Percentiles rank a stretch among this genome's conserved stretches.
These are phyloP conservation scores for Clitarchus hookeri DNA, from an alignment of 2,888 invertebrate species.

Conservation along the genomic window DNA sequence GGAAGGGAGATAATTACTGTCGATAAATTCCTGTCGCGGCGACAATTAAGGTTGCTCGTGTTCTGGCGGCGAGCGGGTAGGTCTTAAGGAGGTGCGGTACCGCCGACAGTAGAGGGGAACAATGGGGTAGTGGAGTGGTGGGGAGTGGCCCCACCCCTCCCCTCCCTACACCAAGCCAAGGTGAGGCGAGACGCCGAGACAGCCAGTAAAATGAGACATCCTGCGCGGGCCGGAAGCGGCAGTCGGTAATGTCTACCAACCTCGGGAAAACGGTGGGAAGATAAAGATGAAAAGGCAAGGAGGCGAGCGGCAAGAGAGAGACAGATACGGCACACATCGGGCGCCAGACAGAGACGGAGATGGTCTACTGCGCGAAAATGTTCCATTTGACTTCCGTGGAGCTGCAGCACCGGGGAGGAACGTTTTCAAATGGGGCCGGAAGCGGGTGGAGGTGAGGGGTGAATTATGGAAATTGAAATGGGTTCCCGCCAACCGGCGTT, in stretches of 20 bases:
- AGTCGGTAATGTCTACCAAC: slow-evolving; percentile 33
- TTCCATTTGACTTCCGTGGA: too few species aligned
- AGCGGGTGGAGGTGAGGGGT: not conserved
- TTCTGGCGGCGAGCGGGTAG: not conserved
- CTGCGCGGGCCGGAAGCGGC: slow-evolving; percentile 31
- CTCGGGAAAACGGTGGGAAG: slow-evolving; percentile 23
- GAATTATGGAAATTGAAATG: slow-evolving; percentile 2
- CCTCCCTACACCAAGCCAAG: not conserved
- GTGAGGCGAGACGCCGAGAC: not conserved
- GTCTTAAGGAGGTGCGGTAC: not conserved
- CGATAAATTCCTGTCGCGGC: not conserved
- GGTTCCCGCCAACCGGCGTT: not conserved
- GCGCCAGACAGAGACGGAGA: too few species aligned
- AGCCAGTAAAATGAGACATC: slow-evolving; percentile 34
- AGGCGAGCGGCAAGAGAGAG: not conserved
- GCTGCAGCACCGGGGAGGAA: too few species aligned
- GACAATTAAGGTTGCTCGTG: not conserved
- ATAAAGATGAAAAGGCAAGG: not conserved
- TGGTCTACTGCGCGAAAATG: too few species aligned
- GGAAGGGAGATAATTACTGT: not conserved
- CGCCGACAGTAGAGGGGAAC: not conserved
- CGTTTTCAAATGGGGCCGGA: too few species aligned
- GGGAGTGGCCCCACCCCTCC: too few species aligned
- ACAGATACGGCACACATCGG: too few species aligned
- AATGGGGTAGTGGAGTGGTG: too few species aligned